Conservation (phyloP, 2,113 vertebrate species). For the Campylomormyrus numenius region DNA sequence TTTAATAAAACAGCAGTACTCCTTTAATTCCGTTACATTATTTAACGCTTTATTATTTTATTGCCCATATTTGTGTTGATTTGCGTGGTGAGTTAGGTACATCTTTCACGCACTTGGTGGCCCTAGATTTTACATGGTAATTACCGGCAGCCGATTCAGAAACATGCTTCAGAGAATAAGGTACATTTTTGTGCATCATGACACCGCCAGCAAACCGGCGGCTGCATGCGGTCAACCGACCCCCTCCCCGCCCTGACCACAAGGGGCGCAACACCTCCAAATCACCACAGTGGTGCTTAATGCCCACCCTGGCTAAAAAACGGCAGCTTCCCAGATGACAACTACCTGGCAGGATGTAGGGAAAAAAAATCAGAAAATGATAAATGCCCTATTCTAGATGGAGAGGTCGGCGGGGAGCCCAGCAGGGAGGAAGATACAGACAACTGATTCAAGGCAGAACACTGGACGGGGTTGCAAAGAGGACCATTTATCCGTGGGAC, state of each 20-base stretch:
- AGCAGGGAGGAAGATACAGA: background rate
- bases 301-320: background rate
- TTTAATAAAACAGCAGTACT: slow-evolving; percentile 1
- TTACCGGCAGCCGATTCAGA: background rate
- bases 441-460: background rate
- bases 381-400: background rate
- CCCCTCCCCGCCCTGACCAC: background rate
- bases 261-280: background rate
- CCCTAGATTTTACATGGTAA: background rate
- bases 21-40: background rate
- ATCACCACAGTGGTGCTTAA: background rate
- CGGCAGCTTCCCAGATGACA: background rate
- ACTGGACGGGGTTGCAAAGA: background rate
- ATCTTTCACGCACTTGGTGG: background rate
- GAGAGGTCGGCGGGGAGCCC: background rate
- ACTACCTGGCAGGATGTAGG: background rate
- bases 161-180: background rate
- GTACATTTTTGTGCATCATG: background rate
- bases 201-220: background rate
- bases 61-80: background rate
- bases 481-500: background rate
- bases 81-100: background rate
- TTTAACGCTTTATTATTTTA: background rate
- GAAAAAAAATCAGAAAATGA: background rate
- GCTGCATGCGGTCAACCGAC: background rate